These are phyloP conservation scores for Drosophila mimetica DNA, from an alignment of 2,888 invertebrate genomes.

Conservation along the genomic window DNA sequence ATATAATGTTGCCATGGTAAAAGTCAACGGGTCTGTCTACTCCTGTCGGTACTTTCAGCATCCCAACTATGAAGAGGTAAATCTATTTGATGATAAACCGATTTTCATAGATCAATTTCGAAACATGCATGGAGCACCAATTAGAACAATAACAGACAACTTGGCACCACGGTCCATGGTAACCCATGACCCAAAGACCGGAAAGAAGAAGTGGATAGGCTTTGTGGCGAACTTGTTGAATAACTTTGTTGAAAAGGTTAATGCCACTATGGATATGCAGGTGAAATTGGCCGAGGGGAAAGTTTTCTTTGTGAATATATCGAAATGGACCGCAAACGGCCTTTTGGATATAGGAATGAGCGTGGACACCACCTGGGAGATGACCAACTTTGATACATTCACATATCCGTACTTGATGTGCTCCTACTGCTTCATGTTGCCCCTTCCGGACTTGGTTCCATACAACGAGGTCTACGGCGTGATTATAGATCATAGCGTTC, in stretches of 20 bases:
- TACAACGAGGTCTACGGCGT: slow-evolving; percentile 40
- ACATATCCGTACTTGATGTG: slow-evolving; percentile 46
- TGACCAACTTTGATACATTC: neutral
- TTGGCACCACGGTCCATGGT: slow-evolving; percentile 53
- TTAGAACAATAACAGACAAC: slow-evolving; percentile 46
- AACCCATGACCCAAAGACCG: slow-evolving; percentile 28
- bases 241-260: slow-evolving; percentile 51
- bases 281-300: neutral
- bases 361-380: neutral
- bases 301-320: neutral
- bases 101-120: slow-evolving; percentile 57
- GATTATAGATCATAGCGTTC: slow-evolving; percentile 45
- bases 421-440: slow-evolving; percentile 58
- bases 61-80: slow-evolving; percentile 11
- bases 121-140: slow-evolving; percentile 49
- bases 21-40: neutral
- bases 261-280: slow-evolving; percentile 45
- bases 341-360: slow-evolving; percentile 48
- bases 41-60: slow-evolving; percentile 46
- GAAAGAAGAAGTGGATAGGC: slow-evolving; percentile 38
- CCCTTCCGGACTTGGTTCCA: slow-evolving; percentile 41
- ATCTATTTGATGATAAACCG: neutral
- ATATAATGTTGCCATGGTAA: slow-evolving; percentile 51
- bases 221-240: slow-evolving; percentile 51
- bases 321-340: slow-evolving; percentile 8